Base-by-base conservation (phyloP, 2,797 vertebrate species). In the Chrosomus eos region DNA sequence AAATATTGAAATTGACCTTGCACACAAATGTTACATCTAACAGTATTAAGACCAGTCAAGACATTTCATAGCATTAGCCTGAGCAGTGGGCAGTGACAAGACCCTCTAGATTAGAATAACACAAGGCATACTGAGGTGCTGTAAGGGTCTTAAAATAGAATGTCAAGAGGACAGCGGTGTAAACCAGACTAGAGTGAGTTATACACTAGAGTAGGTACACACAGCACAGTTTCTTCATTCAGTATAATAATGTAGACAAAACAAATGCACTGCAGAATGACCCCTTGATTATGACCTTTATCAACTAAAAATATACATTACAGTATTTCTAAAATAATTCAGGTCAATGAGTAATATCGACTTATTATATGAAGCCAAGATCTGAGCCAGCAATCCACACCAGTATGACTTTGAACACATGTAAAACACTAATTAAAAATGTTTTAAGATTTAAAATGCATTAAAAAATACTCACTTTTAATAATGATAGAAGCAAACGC, bases 401-500 rank as follows among this genome's bases (percentile, higher is more conserved):
- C 10, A 31, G 67, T 48, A 4, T 45, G 14, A 75, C 38, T 40
- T 60, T 40, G 5, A 77, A 5, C 53, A 75, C 53, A 51, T 33
- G 40, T 36, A 53, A 62, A 7, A 67, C 14, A 74, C 21, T 7
- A 4, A 2, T 40, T 21, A 38, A 43, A 68, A 77, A 77, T 43
- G 23, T 40, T 62, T 36, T 3, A 53, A 75, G 9, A 55, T 51
- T 36, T 60, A 5, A 45, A 79, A 67, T 80, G 4, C 5, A 48
- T 9, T 21, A 2, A 66, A 71, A 74, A 36, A 78, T 8, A 87
- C 98, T 36, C 97, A 99, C 98, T 97, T 94, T 99, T 99, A 77
- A 99, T 95, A 90, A 99, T 97, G 36, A 99, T 53, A 0, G 97
- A 96, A 33, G 98, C 97, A 74, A 96, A 95, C 21, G 93, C 94